phyloP scores from a whole-genome alignment of 2,113 vertebrate genomes.

The Micronycteris hirsuta region DNA sequence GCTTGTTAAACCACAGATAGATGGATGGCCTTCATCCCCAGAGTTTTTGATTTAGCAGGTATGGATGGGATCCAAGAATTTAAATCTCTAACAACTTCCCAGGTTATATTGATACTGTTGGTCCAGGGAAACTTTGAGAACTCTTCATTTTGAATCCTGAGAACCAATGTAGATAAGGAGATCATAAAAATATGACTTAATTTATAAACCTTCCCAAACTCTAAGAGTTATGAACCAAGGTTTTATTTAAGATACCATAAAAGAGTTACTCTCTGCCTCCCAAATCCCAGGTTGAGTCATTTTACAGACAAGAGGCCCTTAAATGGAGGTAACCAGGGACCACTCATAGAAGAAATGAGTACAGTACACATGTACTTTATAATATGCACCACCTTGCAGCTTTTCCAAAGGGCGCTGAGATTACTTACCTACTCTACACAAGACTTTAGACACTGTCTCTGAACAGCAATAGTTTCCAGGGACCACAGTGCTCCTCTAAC shows the following conservation, averaged over 20 bases:
- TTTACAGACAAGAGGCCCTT: neutral
- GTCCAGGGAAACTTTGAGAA: neutral
- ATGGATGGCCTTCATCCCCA: neutral
- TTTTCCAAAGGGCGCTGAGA: neutral
- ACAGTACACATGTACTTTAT: neutral
- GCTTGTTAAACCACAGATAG: neutral
- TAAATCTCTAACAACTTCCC: neutral
- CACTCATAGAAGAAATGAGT: neutral
- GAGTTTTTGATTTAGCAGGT: neutral
- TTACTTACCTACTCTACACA: neutral
- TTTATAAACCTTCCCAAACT: neutral
- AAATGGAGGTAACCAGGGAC: neutral
- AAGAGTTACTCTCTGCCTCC: neutral
- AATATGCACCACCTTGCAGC: neutral
- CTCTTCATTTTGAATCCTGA: neutral
- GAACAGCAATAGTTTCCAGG: neutral
- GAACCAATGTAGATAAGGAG: neutral
- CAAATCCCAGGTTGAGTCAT: neutral
- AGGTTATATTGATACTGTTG: neutral
- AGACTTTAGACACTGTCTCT: neutral
- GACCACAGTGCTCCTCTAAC: neutral
- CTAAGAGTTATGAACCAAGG: neutral
- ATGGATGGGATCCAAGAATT: neutral
- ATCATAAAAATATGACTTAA: neutral
- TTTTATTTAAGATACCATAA: neutral